Evolutionary conservation across 1,140 invertebrate genomes (phyloP), one percentile per base, ranked within the genome.

Genomic region (Platorchestia sp.): DNA sequence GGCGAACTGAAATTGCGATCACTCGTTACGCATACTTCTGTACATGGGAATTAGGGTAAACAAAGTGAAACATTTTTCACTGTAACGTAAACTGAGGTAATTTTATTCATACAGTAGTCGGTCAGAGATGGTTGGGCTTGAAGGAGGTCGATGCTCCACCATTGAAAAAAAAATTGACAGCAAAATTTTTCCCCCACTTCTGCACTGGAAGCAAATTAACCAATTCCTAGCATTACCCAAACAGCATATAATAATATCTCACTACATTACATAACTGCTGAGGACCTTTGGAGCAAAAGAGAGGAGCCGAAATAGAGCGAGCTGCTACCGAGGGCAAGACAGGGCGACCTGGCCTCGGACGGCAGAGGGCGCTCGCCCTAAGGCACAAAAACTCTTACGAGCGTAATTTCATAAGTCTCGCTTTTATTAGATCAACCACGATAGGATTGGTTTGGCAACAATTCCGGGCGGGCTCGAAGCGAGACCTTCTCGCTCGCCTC

Each of bases 381-480:
- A 47, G 91, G 91, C 91, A 93, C 91, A 93, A 93, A 93, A 93
- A 93, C 91, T 93, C 91, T 45, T 44, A 45, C 41, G 45, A 44
- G 45, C 91, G 91, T 93, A 93, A 93, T 93, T 93, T 47, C 91
- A 93, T 93, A 93, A 93, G 91, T 93, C 91, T 44, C 91, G 91
- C 91, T 93, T 93, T 93, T 93, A 93, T 93, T 93, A 93, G 91
- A 93, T 93, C 91, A 93, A 93, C 91, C 91, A 45, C 43, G 91
- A 93, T 45, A 93, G 91, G 91, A 93, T 93, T 93, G 91, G 91
- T 93, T 93, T 93, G 91, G 91, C 91, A 93, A 93, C 91, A 93
- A 93, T 93, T 93, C 91, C 91, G 43, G 45, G 44, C 43, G 43
- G 45, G 91, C 43, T 47, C 45, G 91, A 40, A 40, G 44, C 43